Evolutionary conservation across 2,113 vertebrate genomes (phyloP).

Genomic region (Albula goreensis): DNA sequence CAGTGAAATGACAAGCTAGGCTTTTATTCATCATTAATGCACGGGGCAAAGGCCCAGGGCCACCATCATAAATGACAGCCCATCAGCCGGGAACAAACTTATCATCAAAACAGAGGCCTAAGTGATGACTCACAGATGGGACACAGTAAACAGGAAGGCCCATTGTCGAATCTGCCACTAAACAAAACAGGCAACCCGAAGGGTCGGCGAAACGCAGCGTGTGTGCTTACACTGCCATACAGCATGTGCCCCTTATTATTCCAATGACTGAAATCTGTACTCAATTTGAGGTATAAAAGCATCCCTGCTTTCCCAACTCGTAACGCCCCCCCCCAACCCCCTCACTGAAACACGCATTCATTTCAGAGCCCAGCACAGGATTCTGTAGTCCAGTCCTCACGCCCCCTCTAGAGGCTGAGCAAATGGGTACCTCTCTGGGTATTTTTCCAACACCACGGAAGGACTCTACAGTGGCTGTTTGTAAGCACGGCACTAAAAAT

Average conservation of each 20-base stretch:
- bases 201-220: background rate
- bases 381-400: background rate
- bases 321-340: too few relatives aligned
- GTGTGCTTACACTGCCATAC: background rate
- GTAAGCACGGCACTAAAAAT: background rate
- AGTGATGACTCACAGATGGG: conserved; percentile 3
- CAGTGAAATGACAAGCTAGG: background rate
- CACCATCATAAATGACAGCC: background rate
- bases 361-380: background rate
- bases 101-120: background rate
- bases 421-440: background rate
- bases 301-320: too few relatives aligned
- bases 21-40: background rate
- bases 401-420: background rate
- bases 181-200: background rate
- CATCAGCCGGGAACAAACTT: background rate
- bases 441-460: background rate
- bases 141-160: background rate
- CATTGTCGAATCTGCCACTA: background rate
- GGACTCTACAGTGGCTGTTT: background rate
- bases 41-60: background rate
- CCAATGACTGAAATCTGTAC: background rate
- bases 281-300: background rate
- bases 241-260: background rate
- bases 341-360: background rate